Percentiles rank a stretch among this genome's conserved stretches.
These are phyloP conservation scores for Cantharis rufa DNA, from an alignment of 2,888 invertebrate species.

Conservation along the genomic window DNA sequence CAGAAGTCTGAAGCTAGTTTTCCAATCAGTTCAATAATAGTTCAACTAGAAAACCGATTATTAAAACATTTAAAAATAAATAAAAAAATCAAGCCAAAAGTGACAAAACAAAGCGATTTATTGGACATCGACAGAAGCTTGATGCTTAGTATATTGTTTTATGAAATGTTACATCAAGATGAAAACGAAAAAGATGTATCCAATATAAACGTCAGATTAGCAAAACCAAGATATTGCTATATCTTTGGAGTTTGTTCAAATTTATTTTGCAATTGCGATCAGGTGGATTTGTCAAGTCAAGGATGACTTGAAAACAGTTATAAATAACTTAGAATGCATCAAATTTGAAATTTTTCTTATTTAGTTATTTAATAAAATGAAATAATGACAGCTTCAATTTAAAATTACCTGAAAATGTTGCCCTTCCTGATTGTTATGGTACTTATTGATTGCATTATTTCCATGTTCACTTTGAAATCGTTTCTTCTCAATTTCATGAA, in stretches of 20 bases:
- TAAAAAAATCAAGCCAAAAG: no score
- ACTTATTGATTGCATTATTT: constrained; percentile 75
- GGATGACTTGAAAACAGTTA: not conserved
- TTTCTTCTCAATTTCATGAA: constrained; percentile 82
- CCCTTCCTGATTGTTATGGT: constrained; percentile 59
- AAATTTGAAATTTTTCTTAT: not conserved
- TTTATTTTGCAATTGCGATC: constrained; percentile 10
- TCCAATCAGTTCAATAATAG: constrained; percentile 1
- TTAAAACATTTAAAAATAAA: not conserved
- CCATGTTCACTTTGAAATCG: constrained; percentile 80
- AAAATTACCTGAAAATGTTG: constrained; percentile 45
- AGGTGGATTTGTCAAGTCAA: no score
- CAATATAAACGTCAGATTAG: not conserved
- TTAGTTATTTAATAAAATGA: not conserved
- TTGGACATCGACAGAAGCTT: not conserved
- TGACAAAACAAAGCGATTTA: not conserved
- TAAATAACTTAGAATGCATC: no score
- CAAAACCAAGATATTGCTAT: constrained; percentile 27
- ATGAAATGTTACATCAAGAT: not conserved
- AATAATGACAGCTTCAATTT: not conserved
- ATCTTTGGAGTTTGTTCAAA: not conserved
- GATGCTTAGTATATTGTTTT: not conserved
- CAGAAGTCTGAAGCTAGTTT: not conserved
- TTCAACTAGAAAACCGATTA: not conserved
- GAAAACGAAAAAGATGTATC: not conserved